Percentiles rank a stretch among this genome's conserved stretches.
Conservation (phyloP, 2,797 vertebrate genomes). For the Labeo calbasu region DNA sequence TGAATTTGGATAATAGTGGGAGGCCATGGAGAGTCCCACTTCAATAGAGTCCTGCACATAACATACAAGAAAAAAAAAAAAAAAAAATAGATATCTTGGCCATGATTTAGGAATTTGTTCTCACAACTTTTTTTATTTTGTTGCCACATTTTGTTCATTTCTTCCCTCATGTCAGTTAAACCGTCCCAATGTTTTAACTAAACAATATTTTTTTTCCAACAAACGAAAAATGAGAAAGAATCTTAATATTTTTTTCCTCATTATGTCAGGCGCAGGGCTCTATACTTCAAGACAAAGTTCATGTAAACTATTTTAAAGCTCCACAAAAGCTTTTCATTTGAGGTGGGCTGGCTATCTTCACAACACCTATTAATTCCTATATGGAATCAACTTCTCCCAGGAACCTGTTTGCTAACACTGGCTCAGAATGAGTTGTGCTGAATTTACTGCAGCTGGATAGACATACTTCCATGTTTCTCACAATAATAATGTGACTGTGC, state of each 20-base stretch:
- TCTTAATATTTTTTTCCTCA: not conserved
- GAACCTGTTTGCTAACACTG: constrained; percentile 60
- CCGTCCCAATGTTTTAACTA: not conserved
- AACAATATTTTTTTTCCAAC: too few species aligned
- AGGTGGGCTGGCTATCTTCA: constrained; percentile 63
- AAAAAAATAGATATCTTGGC: not conserved
- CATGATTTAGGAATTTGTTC: not conserved
- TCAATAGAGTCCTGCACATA: not conserved
- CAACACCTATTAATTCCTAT: constrained; percentile 43
- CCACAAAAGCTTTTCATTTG: constrained; percentile 71
- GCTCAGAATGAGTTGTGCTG: constrained; percentile 63
- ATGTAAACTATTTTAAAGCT: constrained; percentile 65
- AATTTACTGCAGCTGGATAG: constrained; percentile 37
- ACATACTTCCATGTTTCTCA: constrained; percentile 26
- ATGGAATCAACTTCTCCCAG: not conserved
- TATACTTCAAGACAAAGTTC: constrained; percentile 50
- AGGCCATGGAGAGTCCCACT: constrained; percentile 57
- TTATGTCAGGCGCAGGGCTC: not conserved
- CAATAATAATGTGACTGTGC: not conserved
- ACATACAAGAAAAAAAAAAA: not conserved
- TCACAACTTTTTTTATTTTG: not conserved
- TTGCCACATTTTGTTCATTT: not conserved
- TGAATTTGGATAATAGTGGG: constrained; percentile 65
- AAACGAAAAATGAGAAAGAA: too few species aligned
- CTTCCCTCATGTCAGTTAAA: not conserved